Evolutionary conservation across 2,797 vertebrate species (phyloP).

Genomic region (Myotis daubentonii): DNA sequence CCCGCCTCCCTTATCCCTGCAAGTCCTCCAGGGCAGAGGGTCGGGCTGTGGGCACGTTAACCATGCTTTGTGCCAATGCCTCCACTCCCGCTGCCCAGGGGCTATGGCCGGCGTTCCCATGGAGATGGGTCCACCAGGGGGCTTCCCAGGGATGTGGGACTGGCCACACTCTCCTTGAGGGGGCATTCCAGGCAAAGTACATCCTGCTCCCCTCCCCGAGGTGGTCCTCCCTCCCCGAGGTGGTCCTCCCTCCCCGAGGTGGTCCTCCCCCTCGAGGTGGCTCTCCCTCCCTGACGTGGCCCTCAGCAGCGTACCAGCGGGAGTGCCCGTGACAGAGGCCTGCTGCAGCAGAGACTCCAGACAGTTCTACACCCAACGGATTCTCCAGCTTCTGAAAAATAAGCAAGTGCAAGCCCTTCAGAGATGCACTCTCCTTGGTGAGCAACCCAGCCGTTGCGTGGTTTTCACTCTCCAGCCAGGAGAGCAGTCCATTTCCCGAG

Average conservation of each 20-base stretch:
- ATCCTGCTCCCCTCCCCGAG: rapidly evolving
- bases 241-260: no score
- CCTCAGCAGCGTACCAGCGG: background rate
- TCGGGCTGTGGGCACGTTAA: background rate
- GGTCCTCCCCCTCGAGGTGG: no score
- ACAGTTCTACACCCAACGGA: background rate
- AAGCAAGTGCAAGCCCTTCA: rapidly evolving
- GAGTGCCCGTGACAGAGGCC: background rate
- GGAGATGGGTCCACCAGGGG: slow-evolving; percentile 28
- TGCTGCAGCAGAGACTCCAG: background rate
- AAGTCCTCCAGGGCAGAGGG: background rate
- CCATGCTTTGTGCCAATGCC: background rate
- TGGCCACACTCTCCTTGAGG: background rate
- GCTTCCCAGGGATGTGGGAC: background rate
- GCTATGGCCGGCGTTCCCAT: background rate
- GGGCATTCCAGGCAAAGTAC: background rate
- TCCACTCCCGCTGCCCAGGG: background rate
- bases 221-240: no score
- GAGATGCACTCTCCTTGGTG: background rate
- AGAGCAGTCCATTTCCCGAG: rapidly evolving
- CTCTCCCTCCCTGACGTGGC: no score
- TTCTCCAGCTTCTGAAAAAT: background rate
- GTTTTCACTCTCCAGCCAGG: background rate
- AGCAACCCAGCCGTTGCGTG: background rate
- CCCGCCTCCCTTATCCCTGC: background rate